Evolutionary conservation across 2,113 vertebrate genomes (phyloP).

Genomic region (Brachyistius frenatus): DNA sequence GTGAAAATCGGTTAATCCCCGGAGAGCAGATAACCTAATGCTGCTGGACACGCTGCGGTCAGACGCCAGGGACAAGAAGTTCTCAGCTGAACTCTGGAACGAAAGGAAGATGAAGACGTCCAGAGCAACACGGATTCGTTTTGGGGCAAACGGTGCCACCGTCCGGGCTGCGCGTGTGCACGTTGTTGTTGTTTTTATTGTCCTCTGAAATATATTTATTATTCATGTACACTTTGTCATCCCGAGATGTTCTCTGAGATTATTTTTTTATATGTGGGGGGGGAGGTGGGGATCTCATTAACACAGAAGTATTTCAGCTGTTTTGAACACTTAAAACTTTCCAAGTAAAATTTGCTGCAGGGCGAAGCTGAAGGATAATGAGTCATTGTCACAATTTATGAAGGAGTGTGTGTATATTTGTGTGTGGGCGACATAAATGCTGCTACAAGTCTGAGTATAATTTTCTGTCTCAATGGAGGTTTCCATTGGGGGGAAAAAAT

Average conservation of each 20-base stretch:
- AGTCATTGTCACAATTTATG: constrained; percentile 44
- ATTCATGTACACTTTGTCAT: background rate
- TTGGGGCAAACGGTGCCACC: background rate
- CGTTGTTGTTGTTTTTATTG: background rate
- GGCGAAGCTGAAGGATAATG: constrained; percentile 45
- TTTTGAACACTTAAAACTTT: constrained; percentile 15
- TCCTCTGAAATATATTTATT: background rate
- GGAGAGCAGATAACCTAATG: constrained; percentile 50
- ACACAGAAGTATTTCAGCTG: background rate
- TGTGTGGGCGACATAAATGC: constrained; percentile 19
- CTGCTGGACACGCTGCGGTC: constrained; percentile 45
- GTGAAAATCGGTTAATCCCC: constrained; percentile 66
- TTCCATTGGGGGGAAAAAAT: constrained; percentile 34
- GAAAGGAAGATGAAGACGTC: constrained; percentile 11
- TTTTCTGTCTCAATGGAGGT: constrained; percentile 61
- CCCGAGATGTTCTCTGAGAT: background rate
- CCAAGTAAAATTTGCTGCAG: background rate
- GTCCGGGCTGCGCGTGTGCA: background rate
- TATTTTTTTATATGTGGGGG: background rate
- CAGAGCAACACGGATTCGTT: background rate
- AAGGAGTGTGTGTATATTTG: background rate
- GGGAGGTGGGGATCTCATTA: background rate
- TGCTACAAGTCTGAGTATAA: constrained; percentile 36
- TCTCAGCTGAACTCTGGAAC: constrained; percentile 15
- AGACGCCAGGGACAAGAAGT: constrained; percentile 14